Evolutionary conservation across 2,113 vertebrate genomes (phyloP).

Genomic region (Rhipidura dahli): DNA sequence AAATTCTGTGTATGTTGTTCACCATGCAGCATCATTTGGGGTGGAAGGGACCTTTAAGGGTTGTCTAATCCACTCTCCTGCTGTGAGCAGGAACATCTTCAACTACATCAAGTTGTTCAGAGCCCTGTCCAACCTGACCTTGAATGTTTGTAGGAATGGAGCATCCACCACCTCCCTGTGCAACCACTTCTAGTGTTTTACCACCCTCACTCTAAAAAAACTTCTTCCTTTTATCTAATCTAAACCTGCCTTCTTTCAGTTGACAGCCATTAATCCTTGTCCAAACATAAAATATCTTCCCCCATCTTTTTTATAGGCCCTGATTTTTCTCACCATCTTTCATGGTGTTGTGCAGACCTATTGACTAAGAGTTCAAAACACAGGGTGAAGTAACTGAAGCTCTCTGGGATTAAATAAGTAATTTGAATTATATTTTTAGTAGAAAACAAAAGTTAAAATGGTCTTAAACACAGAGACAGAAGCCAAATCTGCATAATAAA

Average conservation of each 20-base stretch:
- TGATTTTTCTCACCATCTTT: not conserved
- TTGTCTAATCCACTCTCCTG: not conserved
- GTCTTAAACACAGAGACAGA: not conserved
- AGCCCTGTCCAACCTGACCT: rapidly evolving
- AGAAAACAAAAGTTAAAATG: not conserved
- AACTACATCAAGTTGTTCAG: too few species aligned
- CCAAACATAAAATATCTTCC: not conserved
- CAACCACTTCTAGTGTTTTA: not conserved
- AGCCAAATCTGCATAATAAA: not conserved
- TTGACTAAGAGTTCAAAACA: not conserved
- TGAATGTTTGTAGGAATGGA: not conserved
- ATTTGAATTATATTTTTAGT: not conserved
- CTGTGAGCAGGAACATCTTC: not conserved
- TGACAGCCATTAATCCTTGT: not conserved
- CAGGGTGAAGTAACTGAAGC: not conserved
- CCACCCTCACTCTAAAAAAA: not conserved
- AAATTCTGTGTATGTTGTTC: not conserved
- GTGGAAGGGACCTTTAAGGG: not conserved
- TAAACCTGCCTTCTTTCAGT: not conserved
- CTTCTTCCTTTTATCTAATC: not conserved
- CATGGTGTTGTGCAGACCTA: not conserved
- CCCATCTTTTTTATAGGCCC: not conserved
- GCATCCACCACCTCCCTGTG: not conserved
- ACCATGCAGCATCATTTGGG: not conserved
- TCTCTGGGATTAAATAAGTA: not conserved